Percentiles rank a stretch among this genome's conserved stretches.
phyloP scores from a whole-genome alignment of 1,140 invertebrate genomes.

The Eupeodes corollae region DNA sequence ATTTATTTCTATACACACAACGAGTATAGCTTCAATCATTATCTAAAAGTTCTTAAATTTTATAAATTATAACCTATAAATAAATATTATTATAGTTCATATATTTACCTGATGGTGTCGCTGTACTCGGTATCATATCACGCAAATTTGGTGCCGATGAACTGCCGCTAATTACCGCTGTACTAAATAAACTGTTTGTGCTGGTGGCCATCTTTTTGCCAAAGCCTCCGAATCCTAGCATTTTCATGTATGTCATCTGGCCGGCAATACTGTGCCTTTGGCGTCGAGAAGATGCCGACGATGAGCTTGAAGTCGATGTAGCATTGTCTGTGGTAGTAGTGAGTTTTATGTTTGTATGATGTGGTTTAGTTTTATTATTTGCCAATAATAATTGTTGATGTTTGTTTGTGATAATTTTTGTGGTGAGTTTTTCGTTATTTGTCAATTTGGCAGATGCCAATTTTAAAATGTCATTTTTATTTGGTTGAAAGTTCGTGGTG shows the following conservation, averaged over 20 bases:
- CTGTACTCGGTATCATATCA: slow-evolving; percentile 65
- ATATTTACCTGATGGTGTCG: slow-evolving; percentile 57
- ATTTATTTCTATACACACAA: too few species aligned
- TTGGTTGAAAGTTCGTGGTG: neutral
- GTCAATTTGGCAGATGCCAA: neutral
- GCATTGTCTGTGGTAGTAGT: slow-evolving; percentile 33
- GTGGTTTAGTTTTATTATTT: slow-evolving; percentile 1
- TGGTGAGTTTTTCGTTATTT: slow-evolving; percentile 2
- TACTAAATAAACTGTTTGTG: slow-evolving; percentile 76
- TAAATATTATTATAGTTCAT: too few species aligned
- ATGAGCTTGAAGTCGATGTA: slow-evolving; percentile 23
- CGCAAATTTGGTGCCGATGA: slow-evolving; percentile 81
- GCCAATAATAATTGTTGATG: slow-evolving; percentile 8
- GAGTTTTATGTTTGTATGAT: neutral
- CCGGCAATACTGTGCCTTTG: slow-evolving; percentile 87
- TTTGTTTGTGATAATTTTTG: slow-evolving; percentile 1
- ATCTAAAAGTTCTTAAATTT: too few species aligned
- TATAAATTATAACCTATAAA: too few species aligned
- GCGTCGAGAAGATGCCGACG: slow-evolving; percentile 51
- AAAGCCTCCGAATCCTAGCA: slow-evolving; percentile 57
- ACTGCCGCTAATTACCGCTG: slow-evolving; percentile 86
- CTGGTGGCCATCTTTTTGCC: slow-evolving; percentile 59
- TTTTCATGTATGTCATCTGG: slow-evolving; percentile 84
- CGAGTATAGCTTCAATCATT: too few species aligned
- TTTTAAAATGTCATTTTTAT: neutral